Evolutionary conservation across 2,113 vertebrate species (phyloP), one percentile per base, ranked within the genome.

Genomic region (Peromyscus polionotus): DNA sequence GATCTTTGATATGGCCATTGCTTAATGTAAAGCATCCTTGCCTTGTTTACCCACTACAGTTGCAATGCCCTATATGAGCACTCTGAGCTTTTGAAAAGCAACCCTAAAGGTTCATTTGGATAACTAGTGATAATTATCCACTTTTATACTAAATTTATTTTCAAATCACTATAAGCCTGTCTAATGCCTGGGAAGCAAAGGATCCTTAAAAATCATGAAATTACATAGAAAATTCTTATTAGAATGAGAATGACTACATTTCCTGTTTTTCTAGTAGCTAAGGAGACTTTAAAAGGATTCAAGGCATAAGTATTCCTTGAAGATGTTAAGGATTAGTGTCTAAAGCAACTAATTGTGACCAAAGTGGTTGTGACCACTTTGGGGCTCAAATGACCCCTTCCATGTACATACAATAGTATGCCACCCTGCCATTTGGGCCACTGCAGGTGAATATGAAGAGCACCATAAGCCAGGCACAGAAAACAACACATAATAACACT

Each of bases 81-180:
- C 28, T 83, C 57, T 65, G 13, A 89, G 20, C 24, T 77, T 83
- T 89, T 39, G 45, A 45, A 86, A 59, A 48, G 91, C 84, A 90
- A 83, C 77, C 77, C 42, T 94, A 54, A 3, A 67, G 26, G 73
- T 89, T 51, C 9, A 22, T 83, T 90, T 97, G 36, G 92, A 61
- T 93, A 92, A 54, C 76, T 54, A 45, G 51, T 91, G 22, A 36
- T 81, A 83, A 72, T 51, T 90, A 54, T 9, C 26, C 5, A 72
- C 28, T 87, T 97, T 79, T 93, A 17, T 39, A 77, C 57, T 92
- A 80, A 81, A 59, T 86, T 54, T 92, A 39, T 45, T 95, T 88
- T 96, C 4, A 81, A 57, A 73, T 93, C 39, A 59, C 12, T 42
- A 5, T 45, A 63, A 57, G 31, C 91, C 22, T 68, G 4, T 45